phyloP scores from a whole-genome alignment of 1,140 invertebrate genomes.

The Apis mellifera region DNA sequence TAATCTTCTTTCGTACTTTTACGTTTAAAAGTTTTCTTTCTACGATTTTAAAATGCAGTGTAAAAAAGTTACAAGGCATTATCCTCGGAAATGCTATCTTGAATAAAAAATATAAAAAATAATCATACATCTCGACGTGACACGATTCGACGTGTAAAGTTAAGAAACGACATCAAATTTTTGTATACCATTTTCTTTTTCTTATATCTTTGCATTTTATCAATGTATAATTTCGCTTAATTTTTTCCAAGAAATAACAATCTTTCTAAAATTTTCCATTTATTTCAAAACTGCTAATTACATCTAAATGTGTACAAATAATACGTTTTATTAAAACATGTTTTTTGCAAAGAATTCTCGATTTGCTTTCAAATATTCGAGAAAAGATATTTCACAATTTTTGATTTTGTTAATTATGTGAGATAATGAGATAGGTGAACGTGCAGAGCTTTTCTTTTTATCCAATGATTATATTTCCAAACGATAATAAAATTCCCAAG shows the following conservation, averaged over 20 bases:
- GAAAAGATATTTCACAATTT: background rate
- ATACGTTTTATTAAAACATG: too few relatives aligned
- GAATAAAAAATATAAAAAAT: background rate
- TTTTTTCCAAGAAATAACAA: background rate
- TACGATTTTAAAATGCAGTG: background rate
- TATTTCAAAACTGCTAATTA: too few relatives aligned
- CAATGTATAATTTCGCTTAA: background rate
- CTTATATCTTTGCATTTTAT: background rate
- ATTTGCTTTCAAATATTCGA: background rate
- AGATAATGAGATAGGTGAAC: background rate
- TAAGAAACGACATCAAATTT: background rate
- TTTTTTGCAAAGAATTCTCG: background rate
- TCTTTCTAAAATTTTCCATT: too few relatives aligned
- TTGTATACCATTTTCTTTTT: background rate
- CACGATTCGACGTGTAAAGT: too few relatives aligned
- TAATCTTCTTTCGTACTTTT: slow-evolving; percentile 14
- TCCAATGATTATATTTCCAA: slow-evolving; percentile 1
- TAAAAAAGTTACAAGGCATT: slow-evolving; percentile 37
- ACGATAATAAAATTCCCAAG: slow-evolving; percentile 16
- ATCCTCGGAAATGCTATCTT: background rate
- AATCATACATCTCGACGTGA: background rate
- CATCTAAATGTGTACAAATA: too few relatives aligned
- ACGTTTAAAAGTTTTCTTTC: background rate
- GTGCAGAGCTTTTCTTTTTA: background rate
- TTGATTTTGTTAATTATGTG: background rate